These are phyloP conservation scores for Pagrus major DNA, from an alignment of 2,113 vertebrate genomes.

Conservation along the genomic window DNA sequence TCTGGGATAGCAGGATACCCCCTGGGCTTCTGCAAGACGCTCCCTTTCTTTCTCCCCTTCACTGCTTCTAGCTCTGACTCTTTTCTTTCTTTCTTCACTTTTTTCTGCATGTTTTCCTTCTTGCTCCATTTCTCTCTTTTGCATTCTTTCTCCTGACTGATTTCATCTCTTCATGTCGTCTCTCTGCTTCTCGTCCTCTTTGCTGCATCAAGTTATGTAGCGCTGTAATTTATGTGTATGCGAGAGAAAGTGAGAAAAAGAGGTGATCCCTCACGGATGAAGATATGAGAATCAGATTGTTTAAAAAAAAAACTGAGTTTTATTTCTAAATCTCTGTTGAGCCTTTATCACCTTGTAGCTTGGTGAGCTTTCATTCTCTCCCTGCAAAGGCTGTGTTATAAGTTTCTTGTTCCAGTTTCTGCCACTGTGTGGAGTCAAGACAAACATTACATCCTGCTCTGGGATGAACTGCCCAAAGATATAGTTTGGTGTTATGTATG, in stretches of 20 bases:
- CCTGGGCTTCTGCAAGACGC: conserved; percentile 79
- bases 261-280: conserved; percentile 4
- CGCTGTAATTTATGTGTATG: background rate
- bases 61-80: conserved; percentile 38
- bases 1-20: conserved; percentile 84
- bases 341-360: background rate
- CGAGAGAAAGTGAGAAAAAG: background rate
- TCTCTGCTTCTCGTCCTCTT: background rate
- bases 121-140: conserved; percentile 40
- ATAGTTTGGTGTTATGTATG: conserved; percentile 4
- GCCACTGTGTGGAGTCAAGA: conserved; percentile 50
- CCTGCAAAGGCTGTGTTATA: background rate
- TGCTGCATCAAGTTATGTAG: background rate
- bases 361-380: background rate
- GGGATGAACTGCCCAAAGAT: background rate
- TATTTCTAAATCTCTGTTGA: background rate
- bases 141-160: conserved; percentile 3
- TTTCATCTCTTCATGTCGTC: background rate
- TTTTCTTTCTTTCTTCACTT: conserved; percentile 32
- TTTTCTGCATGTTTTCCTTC: conserved; percentile 32
- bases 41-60: conserved; percentile 61
- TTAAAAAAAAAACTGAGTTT: background rate
- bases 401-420: conserved; percentile 29
- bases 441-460: conserved; percentile 22
- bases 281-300: background rate